Evolutionary conservation across 2,797 vertebrate species (phyloP).

Genomic region (Platyrinchus mystaceus): DNA sequence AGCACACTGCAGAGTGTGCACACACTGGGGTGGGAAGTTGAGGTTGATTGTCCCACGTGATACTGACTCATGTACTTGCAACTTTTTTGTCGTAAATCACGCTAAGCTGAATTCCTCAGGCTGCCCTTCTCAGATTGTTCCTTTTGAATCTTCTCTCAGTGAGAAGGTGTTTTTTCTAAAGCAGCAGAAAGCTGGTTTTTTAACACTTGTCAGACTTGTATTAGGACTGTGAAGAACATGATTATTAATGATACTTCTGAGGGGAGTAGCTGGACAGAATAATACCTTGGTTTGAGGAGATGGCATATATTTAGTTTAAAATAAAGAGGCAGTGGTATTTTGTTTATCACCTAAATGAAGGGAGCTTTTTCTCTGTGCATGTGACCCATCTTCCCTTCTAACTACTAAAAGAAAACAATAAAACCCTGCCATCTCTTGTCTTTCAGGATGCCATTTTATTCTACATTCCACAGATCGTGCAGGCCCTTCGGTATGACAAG

Average conservation of each 20-base stretch:
- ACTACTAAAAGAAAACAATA: neutral
- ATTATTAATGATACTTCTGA: neutral
- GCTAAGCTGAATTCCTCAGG: neutral
- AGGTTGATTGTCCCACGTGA: neutral
- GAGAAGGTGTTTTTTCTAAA: neutral
- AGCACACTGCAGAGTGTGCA: neutral
- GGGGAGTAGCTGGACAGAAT: neutral
- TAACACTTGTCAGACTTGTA: neutral
- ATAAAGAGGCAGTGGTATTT: neutral
- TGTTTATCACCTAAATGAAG: neutral
- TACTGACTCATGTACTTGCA: neutral
- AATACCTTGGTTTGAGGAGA: neutral
- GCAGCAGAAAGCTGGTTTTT: neutral
- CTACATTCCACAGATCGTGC: constrained; percentile 98
- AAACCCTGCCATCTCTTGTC: neutral
- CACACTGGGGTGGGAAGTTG: neutral
- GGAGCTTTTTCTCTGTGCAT: neutral
- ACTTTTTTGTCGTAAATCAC: neutral
- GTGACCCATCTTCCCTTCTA: neutral
- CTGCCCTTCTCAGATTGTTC: neutral
- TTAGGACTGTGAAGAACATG: neutral
- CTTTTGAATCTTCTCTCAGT: neutral
- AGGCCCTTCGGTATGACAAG: constrained; percentile 96
- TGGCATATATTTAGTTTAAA: neutral
- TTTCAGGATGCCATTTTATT: constrained; percentile 95